These are phyloP conservation scores for Cryptophagus acutangulus DNA, from an alignment of 2,888 invertebrate species.

Conservation along the genomic window DNA sequence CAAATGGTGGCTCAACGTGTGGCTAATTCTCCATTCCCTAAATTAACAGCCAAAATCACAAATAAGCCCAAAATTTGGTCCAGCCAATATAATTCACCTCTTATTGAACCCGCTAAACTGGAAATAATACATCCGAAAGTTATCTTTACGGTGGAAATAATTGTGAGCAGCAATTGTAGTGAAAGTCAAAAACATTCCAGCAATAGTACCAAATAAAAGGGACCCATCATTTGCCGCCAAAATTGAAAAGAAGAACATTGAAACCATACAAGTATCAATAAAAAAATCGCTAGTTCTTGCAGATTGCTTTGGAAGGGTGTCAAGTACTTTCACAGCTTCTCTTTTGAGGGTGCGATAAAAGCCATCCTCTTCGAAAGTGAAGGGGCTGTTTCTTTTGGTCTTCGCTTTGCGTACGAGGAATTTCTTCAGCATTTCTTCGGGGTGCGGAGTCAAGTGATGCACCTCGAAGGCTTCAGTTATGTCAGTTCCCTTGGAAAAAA, in stretches of 20 bases:
- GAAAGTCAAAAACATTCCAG: constrained; percentile 57
- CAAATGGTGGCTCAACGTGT: constrained; percentile 72
- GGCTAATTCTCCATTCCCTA: constrained; percentile 70
- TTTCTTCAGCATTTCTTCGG: constrained; percentile 57
- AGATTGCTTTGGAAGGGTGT: constrained; percentile 50
- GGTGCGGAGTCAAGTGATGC: constrained; percentile 58
- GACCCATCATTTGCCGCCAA: constrained; percentile 39
- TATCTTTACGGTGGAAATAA: constrained; percentile 70
- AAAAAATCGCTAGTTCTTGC: constrained; percentile 43
- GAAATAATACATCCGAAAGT: constrained; percentile 74
- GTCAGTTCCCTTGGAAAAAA: constrained; percentile 67
- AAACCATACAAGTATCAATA: constrained; percentile 43
- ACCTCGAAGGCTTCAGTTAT: constrained; percentile 76
- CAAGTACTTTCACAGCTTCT: constrained; percentile 51
- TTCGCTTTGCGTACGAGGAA: constrained; percentile 62
- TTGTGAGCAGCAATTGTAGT: constrained; percentile 65
- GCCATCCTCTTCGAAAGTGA: constrained; percentile 68
- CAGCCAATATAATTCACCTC: not conserved
- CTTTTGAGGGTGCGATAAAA: constrained; percentile 69
- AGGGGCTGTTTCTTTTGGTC: constrained; percentile 62
- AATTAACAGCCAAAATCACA: too few relatives aligned
- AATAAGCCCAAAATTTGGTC: not conserved
- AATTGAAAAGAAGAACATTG: constrained; percentile 35
- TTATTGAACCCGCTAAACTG: constrained; percentile 62
- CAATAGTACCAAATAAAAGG: constrained; percentile 47